Evolutionary conservation across 2,113 vertebrate genomes (phyloP).

Genomic region (Lepisosteus osseus): DNA sequence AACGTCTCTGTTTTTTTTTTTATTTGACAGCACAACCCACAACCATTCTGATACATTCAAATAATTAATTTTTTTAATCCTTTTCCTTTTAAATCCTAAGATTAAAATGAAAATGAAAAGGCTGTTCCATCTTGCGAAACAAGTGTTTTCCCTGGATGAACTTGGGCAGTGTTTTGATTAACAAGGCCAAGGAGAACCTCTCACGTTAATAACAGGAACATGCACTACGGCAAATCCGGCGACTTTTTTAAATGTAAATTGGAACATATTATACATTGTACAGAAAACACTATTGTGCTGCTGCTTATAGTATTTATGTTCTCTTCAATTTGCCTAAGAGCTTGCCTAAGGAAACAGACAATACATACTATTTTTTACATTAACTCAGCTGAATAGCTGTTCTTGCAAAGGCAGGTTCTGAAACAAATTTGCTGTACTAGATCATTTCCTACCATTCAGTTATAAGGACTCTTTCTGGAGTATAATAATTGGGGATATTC

Average conservation of each 20-base stretch:
- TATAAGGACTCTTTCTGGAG: no score
- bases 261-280: neutral
- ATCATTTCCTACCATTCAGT: no score
- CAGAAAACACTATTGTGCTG: no score
- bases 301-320: no score
- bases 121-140: neutral
- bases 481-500: no score
- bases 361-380: neutral
- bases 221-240: neutral
- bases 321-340: no score
- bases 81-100: neutral
- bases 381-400: neutral
- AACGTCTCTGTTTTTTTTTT: neutral
- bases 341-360: slow-evolving; percentile 13
- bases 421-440: no score
- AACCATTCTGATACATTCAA: neutral
- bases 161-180: neutral
- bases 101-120: neutral
- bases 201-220: neutral
- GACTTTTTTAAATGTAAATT: neutral
- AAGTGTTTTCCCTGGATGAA: neutral
- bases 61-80: slow-evolving; percentile 1
- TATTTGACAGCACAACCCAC: neutral
- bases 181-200: neutral
- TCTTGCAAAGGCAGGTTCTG: no score